Percentiles rank a stretch among this genome's conserved stretches.
Evolutionary conservation across 2,113 vertebrate species (phyloP).

Genomic region (Pao palembangensis): DNA sequence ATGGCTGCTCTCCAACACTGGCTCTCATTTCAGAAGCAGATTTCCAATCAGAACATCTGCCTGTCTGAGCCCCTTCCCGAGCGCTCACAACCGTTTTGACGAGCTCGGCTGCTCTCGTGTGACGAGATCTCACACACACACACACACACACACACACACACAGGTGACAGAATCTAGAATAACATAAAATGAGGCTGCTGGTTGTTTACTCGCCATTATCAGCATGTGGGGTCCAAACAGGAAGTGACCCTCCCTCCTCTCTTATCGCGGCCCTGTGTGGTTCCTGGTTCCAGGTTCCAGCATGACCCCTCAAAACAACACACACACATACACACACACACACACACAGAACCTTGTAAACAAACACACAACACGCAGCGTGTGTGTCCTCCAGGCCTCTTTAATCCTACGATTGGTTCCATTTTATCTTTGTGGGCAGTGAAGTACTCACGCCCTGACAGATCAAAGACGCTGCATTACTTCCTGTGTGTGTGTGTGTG

Average conservation of each 20-base stretch:
- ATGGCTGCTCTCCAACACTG: conserved; percentile 48
- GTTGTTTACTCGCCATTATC: background rate
- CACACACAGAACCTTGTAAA: background rate
- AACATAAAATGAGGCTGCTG: background rate
- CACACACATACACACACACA: conserved; percentile 8
- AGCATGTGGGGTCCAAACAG: background rate
- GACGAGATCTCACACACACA: background rate
- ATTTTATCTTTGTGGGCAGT: conserved; percentile 41
- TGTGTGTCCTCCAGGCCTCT: conserved; percentile 44
- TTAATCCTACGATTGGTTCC: conserved; percentile 62
- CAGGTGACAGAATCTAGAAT: no score
- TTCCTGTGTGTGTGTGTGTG: conserved; percentile 10
- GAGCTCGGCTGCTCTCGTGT: conserved; percentile 41
- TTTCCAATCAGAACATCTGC: conserved; percentile 58
- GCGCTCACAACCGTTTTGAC: conserved; percentile 28
- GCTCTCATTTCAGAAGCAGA: conserved; percentile 48
- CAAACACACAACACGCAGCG: conserved; percentile 3
- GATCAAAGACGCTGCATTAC: conserved; percentile 53
- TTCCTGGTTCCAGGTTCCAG: background rate
- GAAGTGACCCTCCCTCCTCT: conserved; percentile 19
- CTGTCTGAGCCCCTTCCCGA: conserved; percentile 30
- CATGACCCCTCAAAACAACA: conserved; percentile 21
- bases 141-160: no score
- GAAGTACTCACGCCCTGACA: conserved; percentile 39
- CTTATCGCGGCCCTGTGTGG: background rate